A percentile compares a stretch with the other conserved stretches of the same genome.
phyloP scores from a whole-genome alignment of 2,113 vertebrate species.

The Dasyornis broadbenti region DNA sequence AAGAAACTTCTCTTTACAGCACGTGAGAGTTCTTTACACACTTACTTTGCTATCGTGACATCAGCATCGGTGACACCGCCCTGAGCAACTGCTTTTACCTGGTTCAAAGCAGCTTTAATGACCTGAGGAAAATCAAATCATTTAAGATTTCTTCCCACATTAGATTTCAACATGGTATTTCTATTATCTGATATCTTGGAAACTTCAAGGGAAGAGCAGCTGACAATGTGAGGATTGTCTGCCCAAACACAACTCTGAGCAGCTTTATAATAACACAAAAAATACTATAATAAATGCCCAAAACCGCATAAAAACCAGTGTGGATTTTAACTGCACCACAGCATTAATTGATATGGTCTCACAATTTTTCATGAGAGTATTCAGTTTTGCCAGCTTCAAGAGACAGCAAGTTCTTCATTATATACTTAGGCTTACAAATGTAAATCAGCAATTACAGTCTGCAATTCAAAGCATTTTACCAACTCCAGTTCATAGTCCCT shows the following conservation, averaged over 20 bases:
- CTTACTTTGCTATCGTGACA: conserved; percentile 89
- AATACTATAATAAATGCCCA: neutral
- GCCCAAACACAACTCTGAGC: neutral
- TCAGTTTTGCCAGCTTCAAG: neutral
- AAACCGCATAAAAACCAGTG: neutral
- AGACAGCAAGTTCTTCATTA: neutral
- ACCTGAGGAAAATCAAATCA: conserved; percentile 70
- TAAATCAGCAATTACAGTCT: neutral
- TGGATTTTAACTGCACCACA: neutral
- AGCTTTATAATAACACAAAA: neutral
- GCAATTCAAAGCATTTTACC: neutral
- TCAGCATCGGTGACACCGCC: conserved; percentile 82
- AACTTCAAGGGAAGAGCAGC: neutral
- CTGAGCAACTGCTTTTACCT: conserved; percentile 84
- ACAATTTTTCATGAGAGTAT: neutral
- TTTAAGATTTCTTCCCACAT: neutral
- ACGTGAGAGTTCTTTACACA: neutral
- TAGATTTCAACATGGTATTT: neutral
- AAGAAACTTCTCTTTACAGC: neutral
- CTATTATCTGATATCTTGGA: neutral
- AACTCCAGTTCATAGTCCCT: neutral
- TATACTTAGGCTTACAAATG: neutral
- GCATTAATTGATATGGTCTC: neutral
- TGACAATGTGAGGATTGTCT: neutral
- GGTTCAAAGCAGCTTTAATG: conserved; percentile 83